Percentiles rank a stretch among this genome's conserved stretches.
Evolutionary conservation across 2,113 vertebrate species (phyloP).

Genomic region (Gymnogyps californianus): DNA sequence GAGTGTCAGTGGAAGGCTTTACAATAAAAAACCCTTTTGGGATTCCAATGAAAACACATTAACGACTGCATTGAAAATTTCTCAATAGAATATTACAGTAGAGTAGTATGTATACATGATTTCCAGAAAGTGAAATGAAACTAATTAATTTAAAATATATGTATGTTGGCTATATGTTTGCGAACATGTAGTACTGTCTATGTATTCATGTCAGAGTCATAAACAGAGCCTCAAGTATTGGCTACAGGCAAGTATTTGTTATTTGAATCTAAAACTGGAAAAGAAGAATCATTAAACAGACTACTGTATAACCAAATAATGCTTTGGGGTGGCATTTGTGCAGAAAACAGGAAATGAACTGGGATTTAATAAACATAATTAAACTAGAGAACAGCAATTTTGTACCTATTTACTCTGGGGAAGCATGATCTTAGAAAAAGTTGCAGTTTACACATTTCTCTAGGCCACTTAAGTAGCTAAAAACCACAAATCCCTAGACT

Average conservation of each 20-base stretch:
- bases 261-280: constrained; percentile 16
- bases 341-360: constrained; percentile 54
- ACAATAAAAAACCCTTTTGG: constrained; percentile 38
- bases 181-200: neutral
- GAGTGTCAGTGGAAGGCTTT: constrained; percentile 51
- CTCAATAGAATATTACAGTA: constrained; percentile 45
- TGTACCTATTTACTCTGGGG: constrained; percentile 10
- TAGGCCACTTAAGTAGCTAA: constrained; percentile 16
- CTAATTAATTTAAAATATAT: constrained; percentile 18
- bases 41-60: constrained; percentile 50
- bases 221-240: neutral
- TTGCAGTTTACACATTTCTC: constrained; percentile 46
- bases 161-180: neutral
- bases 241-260: neutral
- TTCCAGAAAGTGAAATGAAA: constrained; percentile 57
- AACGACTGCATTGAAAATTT: constrained; percentile 37
- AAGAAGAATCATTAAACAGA: constrained; percentile 33
- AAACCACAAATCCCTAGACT: neutral
- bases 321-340: constrained; percentile 14
- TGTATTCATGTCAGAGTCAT: neutral
- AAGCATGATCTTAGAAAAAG: constrained; percentile 29
- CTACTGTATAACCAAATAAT: constrained; percentile 1
- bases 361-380: constrained; percentile 44
- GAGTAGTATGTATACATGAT: constrained; percentile 12
- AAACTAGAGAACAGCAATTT: constrained; percentile 38